These are phyloP conservation scores for Columba livia DNA, from an alignment of 2,113 vertebrate genomes.

Conservation along the genomic window DNA sequence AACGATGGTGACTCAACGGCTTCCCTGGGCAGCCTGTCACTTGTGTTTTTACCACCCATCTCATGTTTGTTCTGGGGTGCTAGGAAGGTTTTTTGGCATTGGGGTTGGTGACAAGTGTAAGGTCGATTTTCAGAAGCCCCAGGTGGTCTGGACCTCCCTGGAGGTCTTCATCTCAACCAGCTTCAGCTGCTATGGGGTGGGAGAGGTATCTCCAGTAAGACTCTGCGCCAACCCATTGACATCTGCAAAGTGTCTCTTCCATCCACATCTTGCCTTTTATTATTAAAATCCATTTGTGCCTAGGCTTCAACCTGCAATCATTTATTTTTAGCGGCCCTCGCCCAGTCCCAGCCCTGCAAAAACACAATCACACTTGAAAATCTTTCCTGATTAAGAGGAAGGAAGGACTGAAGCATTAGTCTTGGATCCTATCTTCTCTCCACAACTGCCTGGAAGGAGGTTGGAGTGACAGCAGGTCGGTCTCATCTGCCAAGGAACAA, in stretches of 20 bases:
- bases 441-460: too few relatives aligned
- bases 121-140: background rate
- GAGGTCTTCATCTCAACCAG: background rate
- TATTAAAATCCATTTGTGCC: background rate
- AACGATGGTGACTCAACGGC: too few relatives aligned
- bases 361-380: background rate
- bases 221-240: background rate
- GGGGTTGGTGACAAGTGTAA: accelerated
- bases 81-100: background rate
- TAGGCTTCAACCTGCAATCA: background rate
- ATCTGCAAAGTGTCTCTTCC: background rate
- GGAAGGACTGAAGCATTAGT: background rate
- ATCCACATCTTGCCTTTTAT: background rate
- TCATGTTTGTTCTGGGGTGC: background rate
- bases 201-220: background rate
- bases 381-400: background rate
- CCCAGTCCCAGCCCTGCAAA: background rate
- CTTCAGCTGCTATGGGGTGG: background rate
- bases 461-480: too few relatives aligned
- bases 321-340: background rate
- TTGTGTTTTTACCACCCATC: background rate
- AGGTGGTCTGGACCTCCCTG: background rate
- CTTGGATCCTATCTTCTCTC: too few relatives aligned
- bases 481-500: too few relatives aligned
- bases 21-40: too few relatives aligned